A percentile compares a stretch with the other conserved stretches of the same genome.
Conservation (phyloP, 2,113 vertebrate genomes). For the Cynopterus brachyotis region DNA sequence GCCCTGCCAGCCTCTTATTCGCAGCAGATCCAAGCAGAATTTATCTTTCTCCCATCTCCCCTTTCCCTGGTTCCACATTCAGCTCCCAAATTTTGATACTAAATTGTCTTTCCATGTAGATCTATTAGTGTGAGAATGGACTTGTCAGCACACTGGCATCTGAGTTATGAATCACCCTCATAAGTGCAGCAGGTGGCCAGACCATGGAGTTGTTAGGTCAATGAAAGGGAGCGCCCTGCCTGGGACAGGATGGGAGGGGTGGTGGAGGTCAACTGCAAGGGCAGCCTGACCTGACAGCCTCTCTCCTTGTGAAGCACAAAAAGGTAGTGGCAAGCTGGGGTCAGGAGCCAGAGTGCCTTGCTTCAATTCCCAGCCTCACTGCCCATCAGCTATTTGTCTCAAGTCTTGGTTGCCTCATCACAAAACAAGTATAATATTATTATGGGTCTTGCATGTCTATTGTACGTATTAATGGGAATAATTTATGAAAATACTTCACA, state of each 20-base stretch:
- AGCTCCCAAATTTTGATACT: neutral
- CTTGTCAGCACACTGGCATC: neutral
- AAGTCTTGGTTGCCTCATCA: neutral
- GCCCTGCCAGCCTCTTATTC: neutral
- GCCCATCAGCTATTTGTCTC: neutral
- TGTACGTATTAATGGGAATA: neutral
- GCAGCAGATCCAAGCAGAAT: neutral
- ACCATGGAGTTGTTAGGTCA: neutral
- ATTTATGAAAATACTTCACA: neutral
- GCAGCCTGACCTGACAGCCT: neutral
- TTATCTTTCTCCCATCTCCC: neutral
- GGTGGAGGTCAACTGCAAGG: neutral
- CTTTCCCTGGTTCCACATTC: neutral
- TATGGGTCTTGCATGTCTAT: neutral
- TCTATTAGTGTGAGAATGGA: neutral
- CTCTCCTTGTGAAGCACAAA: neutral
- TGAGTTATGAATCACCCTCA: neutral
- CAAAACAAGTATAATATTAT: neutral
- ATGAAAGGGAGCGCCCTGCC: neutral
- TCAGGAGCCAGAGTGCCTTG: neutral
- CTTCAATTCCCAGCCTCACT: neutral
- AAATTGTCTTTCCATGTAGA: neutral
- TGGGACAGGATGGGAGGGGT: neutral
- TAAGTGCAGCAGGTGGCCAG: neutral
- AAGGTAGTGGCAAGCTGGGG: neutral